Evolutionary conservation across 2,797 vertebrate genomes (phyloP), one percentile per base, ranked within the genome.

Genomic region (Enteromius viviparus): DNA sequence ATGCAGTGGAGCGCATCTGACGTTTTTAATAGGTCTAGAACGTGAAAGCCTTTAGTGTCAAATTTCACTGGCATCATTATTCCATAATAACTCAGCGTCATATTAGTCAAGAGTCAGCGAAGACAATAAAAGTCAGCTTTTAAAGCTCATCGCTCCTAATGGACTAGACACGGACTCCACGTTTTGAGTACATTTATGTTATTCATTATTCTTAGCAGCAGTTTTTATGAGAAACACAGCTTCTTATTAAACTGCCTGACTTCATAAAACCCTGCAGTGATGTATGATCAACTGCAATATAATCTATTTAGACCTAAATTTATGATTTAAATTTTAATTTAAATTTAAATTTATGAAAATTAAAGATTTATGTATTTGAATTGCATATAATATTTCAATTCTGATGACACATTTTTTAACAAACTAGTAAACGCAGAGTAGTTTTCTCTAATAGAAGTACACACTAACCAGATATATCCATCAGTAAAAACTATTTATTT

Each of bases 1-100:
- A 71, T 71, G 66, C 82, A 47, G 53, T 4, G 8, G 29, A 70
- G 15, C 3, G 3, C 49, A 45, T 70, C 42, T 49, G 26, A 49
- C 47, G 69, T 81, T 88, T 85, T 87, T 87, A 71, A 85, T 21
- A 68, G 87, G 80, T 72, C 78, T 55, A 75, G 79, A 84, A 84
- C 55, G 62, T n/a, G 85, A 79, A 87, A 89, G 82, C 74, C 84
- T 84, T 85, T 85, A 83, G 87, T 88, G 87, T 87, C 89, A 88
- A 91, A 87, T 87, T 80, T 76, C 84, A 77, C 58, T 74, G 60
- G 58, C 89, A 82, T 90, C 85, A 90, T 92, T 90, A 91, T 86
- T 88, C 84, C 29, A 53, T 90, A 87, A 89, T 88, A 93, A 92
- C 90, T 92, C 32, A 21, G 65, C 9, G 3, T 17, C 77, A 34